phyloP scores from a whole-genome alignment of 2,113 vertebrate genomes.

The Mormyrus lacerda region DNA sequence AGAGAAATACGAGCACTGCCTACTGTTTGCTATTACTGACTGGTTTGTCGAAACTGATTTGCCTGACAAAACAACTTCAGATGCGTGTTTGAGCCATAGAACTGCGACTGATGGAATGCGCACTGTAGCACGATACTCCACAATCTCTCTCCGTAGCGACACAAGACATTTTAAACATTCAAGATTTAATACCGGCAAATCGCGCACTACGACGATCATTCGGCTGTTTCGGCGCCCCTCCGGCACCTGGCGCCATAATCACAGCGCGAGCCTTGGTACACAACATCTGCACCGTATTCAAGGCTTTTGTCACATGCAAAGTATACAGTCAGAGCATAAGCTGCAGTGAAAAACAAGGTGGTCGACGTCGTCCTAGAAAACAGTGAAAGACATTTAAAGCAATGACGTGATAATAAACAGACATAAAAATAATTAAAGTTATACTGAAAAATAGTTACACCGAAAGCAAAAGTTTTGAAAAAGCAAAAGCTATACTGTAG shows the following conservation, averaged over 20 bases:
- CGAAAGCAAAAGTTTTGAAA: neutral
- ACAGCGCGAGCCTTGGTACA: neutral
- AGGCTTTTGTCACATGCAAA: neutral
- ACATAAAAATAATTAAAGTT: neutral
- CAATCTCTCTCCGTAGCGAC: neutral
- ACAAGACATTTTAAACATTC: neutral
- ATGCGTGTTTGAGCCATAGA: neutral
- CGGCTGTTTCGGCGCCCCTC: neutral
- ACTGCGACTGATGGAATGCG: neutral
- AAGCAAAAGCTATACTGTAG: no score
- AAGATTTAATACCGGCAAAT: neutral
- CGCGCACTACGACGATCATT: neutral
- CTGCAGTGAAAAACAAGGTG: neutral
- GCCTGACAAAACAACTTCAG: neutral
- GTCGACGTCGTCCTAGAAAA: neutral
- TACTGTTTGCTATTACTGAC: neutral
- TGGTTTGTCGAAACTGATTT: neutral
- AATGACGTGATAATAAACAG: neutral
- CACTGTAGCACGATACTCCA: neutral
- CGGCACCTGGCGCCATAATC: neutral
- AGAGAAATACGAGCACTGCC: neutral
- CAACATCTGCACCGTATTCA: neutral
- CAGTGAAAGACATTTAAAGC: neutral
- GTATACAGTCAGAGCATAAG: neutral
- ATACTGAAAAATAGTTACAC: neutral